Evolutionary conservation across 2,113 vertebrate species (phyloP).

Genomic region (Felis chaus): DNA sequence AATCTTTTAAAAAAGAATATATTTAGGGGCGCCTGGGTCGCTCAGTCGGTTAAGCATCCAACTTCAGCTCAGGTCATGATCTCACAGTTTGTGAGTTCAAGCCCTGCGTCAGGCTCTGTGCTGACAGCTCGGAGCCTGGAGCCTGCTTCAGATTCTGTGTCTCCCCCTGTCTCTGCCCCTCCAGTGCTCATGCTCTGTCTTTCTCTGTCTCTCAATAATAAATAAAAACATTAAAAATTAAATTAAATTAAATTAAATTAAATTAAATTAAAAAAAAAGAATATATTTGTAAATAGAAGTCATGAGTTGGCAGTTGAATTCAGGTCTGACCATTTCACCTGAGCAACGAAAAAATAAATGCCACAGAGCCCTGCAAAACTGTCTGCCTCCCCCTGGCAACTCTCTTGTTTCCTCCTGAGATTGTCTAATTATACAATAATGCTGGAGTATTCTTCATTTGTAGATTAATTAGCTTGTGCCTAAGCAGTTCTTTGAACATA

Average conservation of each 20-base stretch:
- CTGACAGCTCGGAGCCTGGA: neutral
- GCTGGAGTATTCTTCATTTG: neutral
- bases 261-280: neutral
- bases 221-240: neutral
- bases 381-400: neutral
- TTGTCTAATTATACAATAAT: slow-evolving; percentile 33
- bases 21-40: neutral
- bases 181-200: neutral
- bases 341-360: neutral
- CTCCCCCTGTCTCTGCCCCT: neutral
- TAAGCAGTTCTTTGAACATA: slow-evolving; percentile 47
- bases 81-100: neutral
- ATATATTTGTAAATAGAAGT: slow-evolving; percentile 41
- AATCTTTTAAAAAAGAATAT: neutral
- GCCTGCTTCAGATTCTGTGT: neutral
- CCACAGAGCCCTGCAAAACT: neutral
- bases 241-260: neutral
- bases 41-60: neutral
- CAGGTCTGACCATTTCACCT: slow-evolving; percentile 19
- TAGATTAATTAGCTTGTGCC: slow-evolving; percentile 61
- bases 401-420: neutral
- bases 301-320: neutral
- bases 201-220: neutral
- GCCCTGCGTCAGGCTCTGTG: accelerated
- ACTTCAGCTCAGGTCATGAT: neutral